phyloP scores from a whole-genome alignment of 2,888 invertebrate species.

The Biston betularia region DNA sequence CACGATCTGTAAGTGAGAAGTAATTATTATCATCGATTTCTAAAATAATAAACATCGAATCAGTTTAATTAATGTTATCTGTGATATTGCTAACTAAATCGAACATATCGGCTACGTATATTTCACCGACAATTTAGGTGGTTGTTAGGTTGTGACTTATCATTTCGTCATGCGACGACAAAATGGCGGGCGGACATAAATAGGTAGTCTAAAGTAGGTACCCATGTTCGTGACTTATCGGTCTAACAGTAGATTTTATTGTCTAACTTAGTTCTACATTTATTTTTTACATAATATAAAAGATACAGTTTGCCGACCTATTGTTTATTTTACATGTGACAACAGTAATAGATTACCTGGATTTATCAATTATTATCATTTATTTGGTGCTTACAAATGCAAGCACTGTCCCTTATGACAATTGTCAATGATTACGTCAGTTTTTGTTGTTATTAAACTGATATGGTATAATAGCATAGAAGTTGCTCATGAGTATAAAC shows the following conservation, averaged over 20 bases:
- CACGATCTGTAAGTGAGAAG: slow-evolving; percentile 50
- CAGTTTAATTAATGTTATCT: neutral
- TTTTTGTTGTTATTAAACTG: neutral
- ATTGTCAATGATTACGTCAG: neutral
- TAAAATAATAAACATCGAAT: neutral
- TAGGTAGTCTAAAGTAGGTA: slow-evolving; percentile 66
- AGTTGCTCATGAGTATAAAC: slow-evolving; percentile 50
- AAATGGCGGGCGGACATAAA: slow-evolving; percentile 79
- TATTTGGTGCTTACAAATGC: neutral
- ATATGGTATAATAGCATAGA: slow-evolving; percentile 1
- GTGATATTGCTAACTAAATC: neutral
- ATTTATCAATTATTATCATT: neutral
- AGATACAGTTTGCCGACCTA: neutral
- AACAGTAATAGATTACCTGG: neutral
- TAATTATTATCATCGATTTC: slow-evolving; percentile 7
- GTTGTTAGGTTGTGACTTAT: slow-evolving; percentile 44
- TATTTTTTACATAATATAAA: neutral
- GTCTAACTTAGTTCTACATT: slow-evolving; percentile 38
- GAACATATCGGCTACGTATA: slow-evolving; percentile 1
- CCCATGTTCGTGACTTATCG: slow-evolving; percentile 70
- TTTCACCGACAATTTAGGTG: slow-evolving; percentile 17
- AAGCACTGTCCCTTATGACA: neutral
- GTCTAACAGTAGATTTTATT: slow-evolving; percentile 61
- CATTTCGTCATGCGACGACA: slow-evolving; percentile 77
- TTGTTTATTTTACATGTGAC: slow-evolving; percentile 3